Evolutionary conservation across 2,888 invertebrate genomes (phyloP), one percentile per base, ranked within the genome.

Genomic region (Sarcophaga subvicina): DNA sequence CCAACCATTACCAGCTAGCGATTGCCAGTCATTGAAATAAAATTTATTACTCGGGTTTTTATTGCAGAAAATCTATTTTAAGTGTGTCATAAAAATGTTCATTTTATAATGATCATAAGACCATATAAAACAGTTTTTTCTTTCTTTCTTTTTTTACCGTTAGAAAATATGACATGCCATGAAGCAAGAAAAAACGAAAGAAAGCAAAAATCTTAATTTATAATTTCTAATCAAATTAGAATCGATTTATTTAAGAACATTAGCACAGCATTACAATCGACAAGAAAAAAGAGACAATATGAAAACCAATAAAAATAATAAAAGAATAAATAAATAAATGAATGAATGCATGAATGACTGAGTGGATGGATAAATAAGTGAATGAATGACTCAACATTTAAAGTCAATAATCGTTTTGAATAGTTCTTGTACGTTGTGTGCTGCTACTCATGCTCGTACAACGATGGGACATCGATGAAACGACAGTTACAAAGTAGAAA

Each of bases 141-240:
- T 37, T 37, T 27, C 27, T 27, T 27, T 27, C 4, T 27, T 37
- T 1, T 37, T 47, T 20, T 54, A 63, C 77, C 83, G 78, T 83
- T 83, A 78, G 20, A 78, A 64, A 78, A 64, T 70, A 60, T 62
- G 49, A 22, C 22, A 45, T 37, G 12, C 22, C 2, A 4, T 14
- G 22, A 10, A 8, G 6, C 11, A 12, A 20, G 6, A 37, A n/a
- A 22, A 63, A 59, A 6, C 12, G 4, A 69, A 47, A 49, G 25
- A 80, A 62, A 64, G 54, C 54, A 37, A 54, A 59, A 76, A 59
- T 27, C 11, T 47, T 70, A 49, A 66, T 85, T 71, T 85, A 71
- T 80, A 85, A 85, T 80, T 80, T 80, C 62, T 84, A 84, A 84
- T 84, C 80, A 85, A 85, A 80, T 80, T 80, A 71, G 75, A 80